These are phyloP conservation scores for Channa maculata DNA, from an alignment of 2,113 vertebrate genomes.

Conservation along the genomic window DNA sequence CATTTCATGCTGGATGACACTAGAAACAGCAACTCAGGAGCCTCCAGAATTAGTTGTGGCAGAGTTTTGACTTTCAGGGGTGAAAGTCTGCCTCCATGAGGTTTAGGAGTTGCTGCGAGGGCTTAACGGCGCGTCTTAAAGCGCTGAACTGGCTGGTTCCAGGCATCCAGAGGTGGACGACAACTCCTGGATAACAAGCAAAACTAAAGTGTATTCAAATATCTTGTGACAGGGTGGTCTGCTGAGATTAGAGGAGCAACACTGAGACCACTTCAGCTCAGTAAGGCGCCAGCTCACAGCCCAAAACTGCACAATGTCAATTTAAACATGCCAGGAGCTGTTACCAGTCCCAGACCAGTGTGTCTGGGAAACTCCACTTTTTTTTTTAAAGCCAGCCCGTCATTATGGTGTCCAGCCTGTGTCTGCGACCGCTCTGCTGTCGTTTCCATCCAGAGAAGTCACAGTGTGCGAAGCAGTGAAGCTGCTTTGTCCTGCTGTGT, in stretches of 20 bases:
- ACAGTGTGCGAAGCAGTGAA: not conserved
- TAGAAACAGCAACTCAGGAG: not conserved
- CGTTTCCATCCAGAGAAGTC: slow-evolving; percentile 2
- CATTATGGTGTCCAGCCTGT: not conserved
- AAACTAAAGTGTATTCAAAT: not conserved
- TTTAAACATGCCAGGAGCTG: not conserved
- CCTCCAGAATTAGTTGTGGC: not conserved
- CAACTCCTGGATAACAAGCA: not conserved
- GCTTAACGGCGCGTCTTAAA: not conserved
- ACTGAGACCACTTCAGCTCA: not conserved
- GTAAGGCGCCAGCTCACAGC: not conserved
- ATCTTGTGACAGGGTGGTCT: slow-evolving; percentile 1
- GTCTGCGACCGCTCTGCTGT: not conserved
- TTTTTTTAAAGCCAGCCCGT: not conserved
- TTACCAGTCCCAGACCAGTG: not conserved
- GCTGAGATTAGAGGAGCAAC: not conserved
- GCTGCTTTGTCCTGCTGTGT: slow-evolving; percentile 17
- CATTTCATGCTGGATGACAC: not conserved
- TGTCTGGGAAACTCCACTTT: not conserved
- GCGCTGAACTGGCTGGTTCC: not conserved
- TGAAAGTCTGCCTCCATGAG: no score
- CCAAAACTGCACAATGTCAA: slow-evolving; percentile 1
- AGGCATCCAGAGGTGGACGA: slow-evolving; percentile 14
- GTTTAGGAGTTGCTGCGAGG: not conserved
- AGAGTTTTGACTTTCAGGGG: no score